Percentiles rank a stretch among this genome's conserved stretches.
Evolutionary conservation across 2,888 invertebrate species (phyloP).

Genomic region (Lithophane ornitopus): DNA sequence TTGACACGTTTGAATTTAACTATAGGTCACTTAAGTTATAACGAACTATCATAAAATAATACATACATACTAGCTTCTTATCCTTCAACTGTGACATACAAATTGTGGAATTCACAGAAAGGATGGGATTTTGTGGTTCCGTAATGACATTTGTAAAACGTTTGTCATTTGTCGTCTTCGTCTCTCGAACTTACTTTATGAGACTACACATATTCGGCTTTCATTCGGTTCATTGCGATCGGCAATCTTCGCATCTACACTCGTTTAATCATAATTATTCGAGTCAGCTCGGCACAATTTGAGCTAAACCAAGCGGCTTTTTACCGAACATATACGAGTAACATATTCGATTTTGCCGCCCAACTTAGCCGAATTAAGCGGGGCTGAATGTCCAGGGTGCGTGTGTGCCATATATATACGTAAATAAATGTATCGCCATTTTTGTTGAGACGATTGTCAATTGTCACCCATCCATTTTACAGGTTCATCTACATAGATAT

Average conservation of each 20-base stretch:
- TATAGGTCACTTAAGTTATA: constrained; percentile 31
- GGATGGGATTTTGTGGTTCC: constrained; percentile 32
- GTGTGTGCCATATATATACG: no score
- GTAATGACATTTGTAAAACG: constrained; percentile 1
- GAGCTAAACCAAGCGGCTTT: no score
- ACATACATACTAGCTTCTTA: constrained; percentile 2
- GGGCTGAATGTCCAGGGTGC: no score
- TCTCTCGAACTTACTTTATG: background rate
- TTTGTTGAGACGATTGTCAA: background rate
- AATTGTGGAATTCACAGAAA: constrained; percentile 40
- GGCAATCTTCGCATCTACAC: no score
- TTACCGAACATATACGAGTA: no score
- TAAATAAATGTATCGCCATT: background rate
- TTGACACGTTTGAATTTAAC: constrained; percentile 29
- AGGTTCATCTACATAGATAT: background rate
- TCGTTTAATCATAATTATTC: no score
- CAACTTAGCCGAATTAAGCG: no score
- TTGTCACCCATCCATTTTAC: background rate
- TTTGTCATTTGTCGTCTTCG: background rate
- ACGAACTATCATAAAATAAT: constrained; percentile 20
- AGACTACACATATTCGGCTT: no score
- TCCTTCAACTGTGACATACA: constrained; percentile 57
- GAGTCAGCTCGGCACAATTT: no score
- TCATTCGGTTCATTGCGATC: no score
- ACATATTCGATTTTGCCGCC: no score